Evolutionary conservation across 2,888 invertebrate genomes (phyloP).

Genomic region (Nebria brevicollis): DNA sequence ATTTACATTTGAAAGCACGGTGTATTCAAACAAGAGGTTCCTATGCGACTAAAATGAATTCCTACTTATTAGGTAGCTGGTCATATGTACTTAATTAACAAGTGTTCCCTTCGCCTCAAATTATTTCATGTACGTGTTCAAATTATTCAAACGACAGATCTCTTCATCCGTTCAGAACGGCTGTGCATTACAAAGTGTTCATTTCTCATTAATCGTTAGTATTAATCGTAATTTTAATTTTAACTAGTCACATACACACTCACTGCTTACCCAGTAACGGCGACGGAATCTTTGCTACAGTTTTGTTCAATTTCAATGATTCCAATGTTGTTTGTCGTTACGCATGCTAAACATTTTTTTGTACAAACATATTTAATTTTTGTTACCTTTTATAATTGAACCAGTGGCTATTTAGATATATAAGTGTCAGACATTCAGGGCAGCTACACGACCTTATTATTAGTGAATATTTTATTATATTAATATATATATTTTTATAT

Average conservation of each 20-base stretch:
- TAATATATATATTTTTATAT: conserved; percentile 5
- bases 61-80: conserved; percentile 8
- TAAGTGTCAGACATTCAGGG: conserved; percentile 26
- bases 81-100: conserved; percentile 16
- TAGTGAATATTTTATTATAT: conserved; percentile 17
- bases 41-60: conserved; percentile 17
- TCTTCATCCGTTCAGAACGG: conserved; percentile 58
- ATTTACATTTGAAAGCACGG: conserved; percentile 23
- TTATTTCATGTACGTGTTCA: background rate
- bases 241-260: conserved; percentile 54
- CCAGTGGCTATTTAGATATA: conserved; percentile 45
- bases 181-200: conserved; percentile 63
- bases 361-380: conserved; percentile 51
- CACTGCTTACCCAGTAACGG: conserved; percentile 49
- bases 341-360: conserved; percentile 41
- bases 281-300: conserved; percentile 46
- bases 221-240: conserved; percentile 49
- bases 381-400: conserved; percentile 52
- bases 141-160: conserved; percentile 52
- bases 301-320: conserved; percentile 6
- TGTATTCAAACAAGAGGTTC: conserved; percentile 29
- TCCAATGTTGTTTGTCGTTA: conserved; percentile 15
- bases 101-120: conserved; percentile 7
- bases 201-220: conserved; percentile 56
- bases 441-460: conserved; percentile 27